Evolutionary conservation across 2,113 vertebrate species (phyloP).

Genomic region (Chaetorhynchus papuensis): DNA sequence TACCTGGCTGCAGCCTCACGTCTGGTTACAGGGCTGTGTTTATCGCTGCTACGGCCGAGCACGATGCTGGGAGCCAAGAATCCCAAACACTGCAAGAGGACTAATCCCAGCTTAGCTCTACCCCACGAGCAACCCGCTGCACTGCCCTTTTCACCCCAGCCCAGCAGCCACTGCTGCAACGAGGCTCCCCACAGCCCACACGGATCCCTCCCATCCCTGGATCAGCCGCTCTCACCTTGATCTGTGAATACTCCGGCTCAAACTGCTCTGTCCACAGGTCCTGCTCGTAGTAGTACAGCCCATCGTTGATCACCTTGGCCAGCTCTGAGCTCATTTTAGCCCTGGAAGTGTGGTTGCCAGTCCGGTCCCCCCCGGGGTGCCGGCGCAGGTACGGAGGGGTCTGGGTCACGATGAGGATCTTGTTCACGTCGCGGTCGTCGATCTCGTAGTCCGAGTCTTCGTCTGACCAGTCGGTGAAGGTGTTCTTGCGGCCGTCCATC

Average conservation of each 20-base stretch:
- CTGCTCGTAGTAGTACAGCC: conserved; percentile 96
- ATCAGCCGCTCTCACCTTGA: conserved; percentile 83
- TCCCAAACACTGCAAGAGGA: background rate
- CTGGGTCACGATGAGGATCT: conserved; percentile 97
- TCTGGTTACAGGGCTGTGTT: background rate
- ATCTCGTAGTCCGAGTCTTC: conserved; percentile 95
- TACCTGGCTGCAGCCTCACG: background rate
- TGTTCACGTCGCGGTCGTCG: conserved; percentile 94
- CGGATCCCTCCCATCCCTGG: accelerated
- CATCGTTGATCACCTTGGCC: conserved; percentile 95
- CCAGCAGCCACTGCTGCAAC: background rate
- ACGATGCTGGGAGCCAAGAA: background rate
- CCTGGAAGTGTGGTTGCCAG: conserved; percentile 90
- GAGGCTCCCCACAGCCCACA: background rate
- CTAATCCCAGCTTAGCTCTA: background rate
- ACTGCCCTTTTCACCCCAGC: background rate
- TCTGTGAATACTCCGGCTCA: conserved; percentile 94
- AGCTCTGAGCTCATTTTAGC: conserved; percentile 92
- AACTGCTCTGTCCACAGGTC: conserved; percentile 96
- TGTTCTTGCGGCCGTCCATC: conserved; percentile 95
- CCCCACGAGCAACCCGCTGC: accelerated
- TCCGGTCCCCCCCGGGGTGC: conserved; percentile 93
- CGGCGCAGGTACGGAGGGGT: conserved; percentile 94
- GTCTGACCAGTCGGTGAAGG: conserved; percentile 97
- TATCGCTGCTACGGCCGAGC: background rate